Conservation (phyloP, 2,888 invertebrate species). For the Aromia moschata region DNA sequence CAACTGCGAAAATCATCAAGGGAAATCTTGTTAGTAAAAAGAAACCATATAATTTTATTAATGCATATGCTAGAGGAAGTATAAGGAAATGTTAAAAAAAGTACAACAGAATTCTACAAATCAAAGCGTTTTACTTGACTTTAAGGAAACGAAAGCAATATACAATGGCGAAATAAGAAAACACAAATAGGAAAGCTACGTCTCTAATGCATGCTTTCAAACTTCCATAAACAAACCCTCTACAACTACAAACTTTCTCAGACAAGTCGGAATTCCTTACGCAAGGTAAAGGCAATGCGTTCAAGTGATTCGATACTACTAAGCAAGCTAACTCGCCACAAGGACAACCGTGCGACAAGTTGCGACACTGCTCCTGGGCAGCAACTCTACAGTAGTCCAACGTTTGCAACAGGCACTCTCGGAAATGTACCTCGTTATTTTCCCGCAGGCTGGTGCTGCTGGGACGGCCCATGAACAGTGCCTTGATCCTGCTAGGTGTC, state of each 20-base stretch:
- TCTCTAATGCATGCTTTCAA: constrained; percentile 22
- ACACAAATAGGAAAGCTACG: constrained; percentile 24
- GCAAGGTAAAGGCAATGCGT: constrained; percentile 9
- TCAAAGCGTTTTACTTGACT: no score
- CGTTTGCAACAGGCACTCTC: constrained; percentile 23
- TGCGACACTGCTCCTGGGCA: constrained; percentile 1
- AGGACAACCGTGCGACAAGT: constrained; percentile 10
- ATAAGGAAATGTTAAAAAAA: no score
- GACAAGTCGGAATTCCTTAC: no score
- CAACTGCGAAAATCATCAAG: no score
- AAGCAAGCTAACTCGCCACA: constrained; percentile 6
- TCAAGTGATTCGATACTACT: constrained; percentile 7
- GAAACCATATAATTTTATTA: no score
- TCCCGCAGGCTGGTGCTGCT: constrained; percentile 49
- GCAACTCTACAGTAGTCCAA: constrained; percentile 23
- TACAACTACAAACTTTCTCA: background rate
- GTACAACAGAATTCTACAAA: no score
- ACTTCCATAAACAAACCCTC: background rate
- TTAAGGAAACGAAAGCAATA: constrained; percentile 19
- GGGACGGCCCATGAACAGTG: constrained; percentile 66
- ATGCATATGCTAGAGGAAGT: no score
- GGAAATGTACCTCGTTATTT: constrained; percentile 51
- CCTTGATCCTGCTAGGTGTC: constrained; percentile 73
- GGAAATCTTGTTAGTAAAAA: no score
- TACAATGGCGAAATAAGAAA: constrained; percentile 28